Evolutionary conservation across 2,888 invertebrate genomes (phyloP), one percentile per base, ranked within the genome.

Genomic region (Onthophagus sagittarius): DNA sequence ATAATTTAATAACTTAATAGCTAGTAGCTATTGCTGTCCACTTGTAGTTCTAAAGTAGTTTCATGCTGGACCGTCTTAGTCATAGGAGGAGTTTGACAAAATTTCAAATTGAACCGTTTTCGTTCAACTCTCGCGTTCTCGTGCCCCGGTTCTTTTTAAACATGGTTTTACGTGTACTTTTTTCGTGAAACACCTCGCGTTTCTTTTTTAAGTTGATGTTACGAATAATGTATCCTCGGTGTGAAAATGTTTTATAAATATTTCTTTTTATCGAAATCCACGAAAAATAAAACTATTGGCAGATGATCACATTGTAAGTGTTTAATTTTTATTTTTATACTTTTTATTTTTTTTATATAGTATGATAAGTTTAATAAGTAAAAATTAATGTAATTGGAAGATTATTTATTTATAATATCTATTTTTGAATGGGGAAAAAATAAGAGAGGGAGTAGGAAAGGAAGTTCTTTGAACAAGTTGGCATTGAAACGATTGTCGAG

Each of bases 1-100:
- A 85, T 85, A 84, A 83, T 82, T 84, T 85, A 85, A 85, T 85
- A 83, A 83, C 81, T 81, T 85, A 85, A 85, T 85, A 82, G 83
- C 82, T 82, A 81, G 81, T 80, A 79, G 82, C 84, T 84, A 84
- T 85, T 84, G 85, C 84, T 79, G 83, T 80, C 81, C 84, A 85
- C 84, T 85, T 85, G 84, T 85, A 85, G 84, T 84, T 83, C 83
- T 81, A 82, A 84, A 82, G 81, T 82, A 84, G 84, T 84, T 84
- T 83, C 79, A 80, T 84, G 81, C 83, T 83, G 83, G 84, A 82
- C 83, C 39, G 39, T 53, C 39, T 72, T 74, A 74, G 69, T 70
- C 72, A 39, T 74, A 69, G 74, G 62, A 74, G 71, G 74, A 70
- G 69, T 72, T 71, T 62, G 15, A 72, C 72, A 70, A 71, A 70